These are phyloP conservation scores for Rhingia campestris DNA, from an alignment of 2,888 invertebrate species.

Conservation along the genomic window DNA sequence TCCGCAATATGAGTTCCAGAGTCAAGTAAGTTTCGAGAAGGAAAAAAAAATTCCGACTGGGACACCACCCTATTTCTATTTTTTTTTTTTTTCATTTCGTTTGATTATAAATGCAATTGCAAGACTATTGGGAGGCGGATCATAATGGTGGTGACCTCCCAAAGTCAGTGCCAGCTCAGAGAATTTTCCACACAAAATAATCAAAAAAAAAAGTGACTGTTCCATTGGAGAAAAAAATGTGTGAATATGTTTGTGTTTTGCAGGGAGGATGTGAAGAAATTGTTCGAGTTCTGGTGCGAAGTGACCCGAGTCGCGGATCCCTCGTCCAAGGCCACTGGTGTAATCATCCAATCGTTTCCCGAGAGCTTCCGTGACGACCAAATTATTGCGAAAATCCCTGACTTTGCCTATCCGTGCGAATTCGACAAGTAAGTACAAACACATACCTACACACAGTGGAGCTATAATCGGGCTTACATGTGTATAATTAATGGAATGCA, in stretches of 20 bases:
- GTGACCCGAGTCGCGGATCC: constrained; percentile 77
- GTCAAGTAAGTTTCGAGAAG: constrained; percentile 64
- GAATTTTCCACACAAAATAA: constrained; percentile 15
- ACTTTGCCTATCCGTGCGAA: constrained; percentile 95
- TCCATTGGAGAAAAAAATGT: constrained; percentile 1
- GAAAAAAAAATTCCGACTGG: constrained; percentile 16
- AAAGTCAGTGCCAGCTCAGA: constrained; percentile 35
- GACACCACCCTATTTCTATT: constrained; percentile 53
- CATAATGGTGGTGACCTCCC: neutral
- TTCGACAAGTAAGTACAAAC: constrained; percentile 87
- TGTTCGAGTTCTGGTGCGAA: constrained; percentile 83
- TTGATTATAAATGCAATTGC: constrained; percentile 29
- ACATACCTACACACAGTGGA: neutral
- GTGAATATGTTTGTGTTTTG: constrained; percentile 45
- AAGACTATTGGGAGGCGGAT: constrained; percentile 40
- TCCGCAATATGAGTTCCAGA: constrained; percentile 69
- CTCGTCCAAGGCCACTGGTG: constrained; percentile 77
- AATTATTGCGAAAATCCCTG: constrained; percentile 92
- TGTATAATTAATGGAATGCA: constrained; percentile 55
- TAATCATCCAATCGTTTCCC: constrained; percentile 93
- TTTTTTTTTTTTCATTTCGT: too few relatives aligned
- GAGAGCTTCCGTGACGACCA: constrained; percentile 92
- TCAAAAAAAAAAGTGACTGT: constrained; percentile 9
- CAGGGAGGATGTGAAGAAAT: constrained; percentile 82
- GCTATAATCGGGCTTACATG: constrained; percentile 1